These are phyloP conservation scores for Creontiades dilutus DNA, from an alignment of 2,888 invertebrate genomes.

Conservation along the genomic window DNA sequence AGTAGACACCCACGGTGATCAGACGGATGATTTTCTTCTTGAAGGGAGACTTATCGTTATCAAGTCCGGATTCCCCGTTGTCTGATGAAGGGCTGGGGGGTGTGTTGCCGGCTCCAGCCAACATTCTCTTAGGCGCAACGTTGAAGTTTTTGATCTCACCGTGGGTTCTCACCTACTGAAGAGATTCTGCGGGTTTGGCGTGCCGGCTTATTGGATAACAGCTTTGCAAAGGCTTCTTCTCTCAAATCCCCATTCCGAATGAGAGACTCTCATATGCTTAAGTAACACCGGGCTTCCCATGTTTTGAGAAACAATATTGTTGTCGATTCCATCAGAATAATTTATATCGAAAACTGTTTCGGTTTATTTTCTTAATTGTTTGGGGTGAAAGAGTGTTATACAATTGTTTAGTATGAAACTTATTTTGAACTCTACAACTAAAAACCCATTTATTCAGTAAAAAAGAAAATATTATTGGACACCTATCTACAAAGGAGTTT, in stretches of 20 bases:
- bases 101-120: background rate
- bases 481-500: too few relatives aligned
- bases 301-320: too few relatives aligned
- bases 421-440: too few relatives aligned
- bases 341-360: too few relatives aligned
- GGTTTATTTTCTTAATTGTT: too few relatives aligned
- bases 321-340: too few relatives aligned
- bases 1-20: constrained; percentile 54
- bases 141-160: background rate
- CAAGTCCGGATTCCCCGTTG: constrained; percentile 43
- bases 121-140: background rate
- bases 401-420: too few relatives aligned
- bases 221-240: background rate
- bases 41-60: background rate
- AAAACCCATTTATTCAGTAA: too few relatives aligned
- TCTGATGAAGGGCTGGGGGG: constrained; percentile 3
- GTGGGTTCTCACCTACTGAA: background rate
- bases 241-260: background rate
- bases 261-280: background rate
- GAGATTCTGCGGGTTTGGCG: background rate
- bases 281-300: background rate
- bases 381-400: too few relatives aligned
- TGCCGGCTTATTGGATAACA: background rate
- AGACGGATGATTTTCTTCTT: constrained; percentile 31
- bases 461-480: too few relatives aligned